Percentiles rank a stretch among this genome's conserved stretches.
Conservation (phyloP, 2,888 invertebrate genomes). For the Aphodius granarius region DNA sequence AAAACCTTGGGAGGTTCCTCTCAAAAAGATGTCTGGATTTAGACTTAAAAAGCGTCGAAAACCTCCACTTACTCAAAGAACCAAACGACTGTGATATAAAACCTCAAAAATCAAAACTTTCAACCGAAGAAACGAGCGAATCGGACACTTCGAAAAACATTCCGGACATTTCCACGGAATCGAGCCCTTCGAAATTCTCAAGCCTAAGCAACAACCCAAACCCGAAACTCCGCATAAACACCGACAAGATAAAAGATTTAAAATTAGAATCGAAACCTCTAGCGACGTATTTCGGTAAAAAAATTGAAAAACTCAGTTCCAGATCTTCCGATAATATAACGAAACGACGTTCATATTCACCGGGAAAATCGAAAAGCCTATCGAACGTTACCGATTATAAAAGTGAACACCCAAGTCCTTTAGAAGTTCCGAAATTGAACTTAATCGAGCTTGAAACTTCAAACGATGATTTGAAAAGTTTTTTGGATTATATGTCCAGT, state of each 20-base stretch:
- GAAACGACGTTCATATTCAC: not conserved
- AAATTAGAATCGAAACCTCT: conserved; percentile 23
- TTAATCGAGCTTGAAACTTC: not conserved
- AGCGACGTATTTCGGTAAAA: not conserved
- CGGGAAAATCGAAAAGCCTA: not conserved
- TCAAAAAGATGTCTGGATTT: conserved; percentile 44
- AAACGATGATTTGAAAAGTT: conserved; percentile 19
- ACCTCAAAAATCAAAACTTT: conserved; percentile 15
- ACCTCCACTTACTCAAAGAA: conserved; percentile 36
- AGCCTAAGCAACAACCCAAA: not conserved
- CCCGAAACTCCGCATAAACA: conserved; percentile 29
- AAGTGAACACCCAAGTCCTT: conserved; percentile 2
- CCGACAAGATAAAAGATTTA: conserved; percentile 32
- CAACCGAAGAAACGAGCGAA: conserved; percentile 43
- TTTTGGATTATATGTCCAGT: conserved; percentile 19
- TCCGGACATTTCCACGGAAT: conserved; percentile 51
- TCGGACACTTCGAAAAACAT: conserved; percentile 54
- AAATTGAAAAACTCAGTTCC: conserved; percentile 4
- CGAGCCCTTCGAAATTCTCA: conserved; percentile 29
- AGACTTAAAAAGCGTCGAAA: conserved; percentile 40
- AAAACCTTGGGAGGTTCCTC: conserved; percentile 35
- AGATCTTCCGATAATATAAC: conserved; percentile 9
- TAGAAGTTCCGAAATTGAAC: conserved; percentile 10
- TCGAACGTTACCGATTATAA: not conserved
- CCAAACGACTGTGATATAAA: conserved; percentile 27